Base-by-base conservation (phyloP, 2,113 vertebrate genomes). In the Xenopus borealis region DNA sequence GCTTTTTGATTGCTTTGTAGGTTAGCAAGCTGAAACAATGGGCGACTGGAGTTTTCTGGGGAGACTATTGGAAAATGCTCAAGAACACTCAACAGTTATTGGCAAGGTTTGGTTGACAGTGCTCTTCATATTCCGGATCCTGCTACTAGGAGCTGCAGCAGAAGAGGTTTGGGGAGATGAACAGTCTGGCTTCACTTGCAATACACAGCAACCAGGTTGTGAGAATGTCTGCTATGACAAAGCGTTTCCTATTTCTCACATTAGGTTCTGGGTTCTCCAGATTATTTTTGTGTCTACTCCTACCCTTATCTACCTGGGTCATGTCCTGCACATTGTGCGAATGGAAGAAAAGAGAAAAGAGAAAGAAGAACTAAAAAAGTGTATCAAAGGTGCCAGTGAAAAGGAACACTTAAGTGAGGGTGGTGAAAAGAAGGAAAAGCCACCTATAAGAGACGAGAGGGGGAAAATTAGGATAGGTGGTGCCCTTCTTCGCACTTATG, bases 61-160 rank as follows among this genome's bases (percentile, higher is more conserved):
- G 83, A 91, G 93, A 81, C 94, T 98, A 82, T 80, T 98, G 86
- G 97, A 99, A 86, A 98, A 96, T 20, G 97, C 96, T 0, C 97
- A 98, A 90, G 96, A 98, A 88, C 97, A 98, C 91, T 99, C 97
- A 23, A 99, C 97, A 0, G 95, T 98, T 81, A 94, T 98, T 68
- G 96, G 97, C 89, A 99, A 99, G 84, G 96, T 99, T 82, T 99
- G 97, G 97, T 91, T 99, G 90, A 98, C 97, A 0, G 96, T 98
- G 69, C 94, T 98, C 83, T 99, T 99, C 92, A 97, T 98, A 92
- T 99, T 99, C 92, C 88, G 97, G 81, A 99, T 99, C 86, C 85
- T 99, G 90, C 94, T 98, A 82, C 88, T 99, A 83, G 97, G 97
- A 55, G 92, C 97, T 0, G 97, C 95, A 0, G 96, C 95, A 0